Conservation (phyloP, 2,888 invertebrate genomes). For the Ametastegia equiseti region DNA sequence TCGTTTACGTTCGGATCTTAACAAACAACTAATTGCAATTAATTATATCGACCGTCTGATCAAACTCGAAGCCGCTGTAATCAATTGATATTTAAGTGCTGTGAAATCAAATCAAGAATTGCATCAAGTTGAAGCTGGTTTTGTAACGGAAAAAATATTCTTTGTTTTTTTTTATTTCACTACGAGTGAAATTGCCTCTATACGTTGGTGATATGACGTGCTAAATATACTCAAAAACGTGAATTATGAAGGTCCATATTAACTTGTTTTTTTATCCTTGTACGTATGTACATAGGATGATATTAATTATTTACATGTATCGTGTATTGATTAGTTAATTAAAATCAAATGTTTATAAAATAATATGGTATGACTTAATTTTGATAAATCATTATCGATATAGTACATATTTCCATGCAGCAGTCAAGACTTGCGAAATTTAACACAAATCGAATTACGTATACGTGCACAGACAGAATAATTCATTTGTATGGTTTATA, state of each 20-base stretch:
- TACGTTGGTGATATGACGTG: background rate
- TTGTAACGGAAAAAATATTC: background rate
- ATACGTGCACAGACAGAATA: no score
- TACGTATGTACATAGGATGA: background rate
- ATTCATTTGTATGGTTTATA: no score
- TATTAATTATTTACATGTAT: background rate
- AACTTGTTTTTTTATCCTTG: no score
- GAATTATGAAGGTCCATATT: background rate
- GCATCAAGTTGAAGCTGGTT: background rate
- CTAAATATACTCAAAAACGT: background rate
- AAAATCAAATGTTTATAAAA: background rate
- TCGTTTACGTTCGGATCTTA: no score
- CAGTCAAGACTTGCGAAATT: background rate
- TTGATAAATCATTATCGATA: slow-evolving; percentile 16
- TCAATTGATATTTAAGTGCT: background rate
- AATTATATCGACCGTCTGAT: no score
- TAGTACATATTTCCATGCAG: background rate
- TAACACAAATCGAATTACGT: background rate
- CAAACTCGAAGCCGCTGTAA: no score
- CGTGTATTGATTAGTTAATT: background rate
- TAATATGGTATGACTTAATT: background rate
- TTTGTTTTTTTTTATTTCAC: no score
- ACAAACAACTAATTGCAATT: no score
- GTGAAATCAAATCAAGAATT: background rate
- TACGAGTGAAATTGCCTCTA: background rate